These are phyloP conservation scores for Erythrolamprus reginae DNA, from an alignment of 2,113 vertebrate species.

Conservation along the genomic window DNA sequence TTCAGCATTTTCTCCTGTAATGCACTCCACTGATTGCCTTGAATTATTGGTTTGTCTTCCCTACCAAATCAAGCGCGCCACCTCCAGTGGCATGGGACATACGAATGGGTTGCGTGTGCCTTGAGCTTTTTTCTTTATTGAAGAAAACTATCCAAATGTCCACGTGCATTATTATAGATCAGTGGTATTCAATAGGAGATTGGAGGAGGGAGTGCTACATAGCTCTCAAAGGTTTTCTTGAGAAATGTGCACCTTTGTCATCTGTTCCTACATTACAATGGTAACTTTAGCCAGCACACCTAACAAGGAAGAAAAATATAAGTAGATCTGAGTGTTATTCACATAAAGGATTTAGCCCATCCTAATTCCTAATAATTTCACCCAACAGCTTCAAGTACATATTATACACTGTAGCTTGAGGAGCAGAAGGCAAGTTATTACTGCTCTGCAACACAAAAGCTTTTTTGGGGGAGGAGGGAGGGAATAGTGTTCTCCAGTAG, in stretches of 20 bases:
- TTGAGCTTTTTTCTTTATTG: constrained; percentile 55
- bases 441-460: not conserved
- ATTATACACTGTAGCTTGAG: not conserved
- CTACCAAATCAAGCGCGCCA: constrained; percentile 73
- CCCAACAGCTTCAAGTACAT: not conserved
- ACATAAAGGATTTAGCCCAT: not conserved
- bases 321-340: not conserved
- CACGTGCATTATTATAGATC: constrained; percentile 3
- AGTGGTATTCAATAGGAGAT: not conserved
- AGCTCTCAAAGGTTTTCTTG: not conserved
- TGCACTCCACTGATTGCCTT: constrained; percentile 81
- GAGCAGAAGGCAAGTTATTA: not conserved
- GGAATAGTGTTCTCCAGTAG: not conserved
- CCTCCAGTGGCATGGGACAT: constrained; percentile 67
- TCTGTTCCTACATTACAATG: not conserved
- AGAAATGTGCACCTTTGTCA: not conserved
- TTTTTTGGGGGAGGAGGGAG: not conserved
- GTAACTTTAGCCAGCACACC: not conserved
- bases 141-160: constrained; percentile 28
- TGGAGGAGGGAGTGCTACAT: not conserved
- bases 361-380: not conserved
- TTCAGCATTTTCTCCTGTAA: constrained; percentile 81
- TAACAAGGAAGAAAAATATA: not conserved
- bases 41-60: constrained; percentile 79
- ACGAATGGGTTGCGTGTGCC: constrained; percentile 45